Percentiles rank a stretch among this genome's conserved stretches.
Conservation (phyloP, 2,113 vertebrate genomes). For the Sclerurus mexicanus region DNA sequence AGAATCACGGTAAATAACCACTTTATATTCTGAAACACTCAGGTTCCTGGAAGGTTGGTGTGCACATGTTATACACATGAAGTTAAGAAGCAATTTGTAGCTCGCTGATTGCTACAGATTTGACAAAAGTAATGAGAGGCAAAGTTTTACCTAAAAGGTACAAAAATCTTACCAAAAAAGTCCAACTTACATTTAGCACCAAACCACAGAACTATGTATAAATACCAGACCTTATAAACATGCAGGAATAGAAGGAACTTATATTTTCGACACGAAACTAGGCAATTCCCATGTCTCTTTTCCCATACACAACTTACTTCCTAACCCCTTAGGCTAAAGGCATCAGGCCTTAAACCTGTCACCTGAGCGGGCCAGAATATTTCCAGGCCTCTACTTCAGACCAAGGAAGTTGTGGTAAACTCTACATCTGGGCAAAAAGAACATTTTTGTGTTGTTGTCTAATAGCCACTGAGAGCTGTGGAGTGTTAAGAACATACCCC, state of each 20-base stretch:
- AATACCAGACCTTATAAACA: not conserved
- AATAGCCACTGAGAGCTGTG: conserved; percentile 32
- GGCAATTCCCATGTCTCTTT: not conserved
- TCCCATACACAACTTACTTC: not conserved
- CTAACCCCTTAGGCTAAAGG: not conserved
- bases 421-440: conserved; percentile 27
- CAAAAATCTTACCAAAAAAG: not conserved
- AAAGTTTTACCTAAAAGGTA: not conserved
- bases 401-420: not conserved
- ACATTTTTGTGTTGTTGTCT: conserved; percentile 55
- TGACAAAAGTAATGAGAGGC: not conserved
- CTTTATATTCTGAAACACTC: not conserved
- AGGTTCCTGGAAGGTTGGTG: not conserved
- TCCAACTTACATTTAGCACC: not conserved
- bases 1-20: not conserved
- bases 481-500: conserved; percentile 53
- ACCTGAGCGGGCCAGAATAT: not conserved
- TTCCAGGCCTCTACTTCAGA: not conserved
- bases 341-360: not conserved
- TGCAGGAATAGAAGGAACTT: not conserved
- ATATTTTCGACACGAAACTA: not conserved
- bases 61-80: fast-evolving
- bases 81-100: not conserved
- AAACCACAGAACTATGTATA: not conserved
- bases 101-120: not conserved